Base-by-base conservation (phyloP, 2,113 vertebrate species). In the Laticauda colubrina region DNA sequence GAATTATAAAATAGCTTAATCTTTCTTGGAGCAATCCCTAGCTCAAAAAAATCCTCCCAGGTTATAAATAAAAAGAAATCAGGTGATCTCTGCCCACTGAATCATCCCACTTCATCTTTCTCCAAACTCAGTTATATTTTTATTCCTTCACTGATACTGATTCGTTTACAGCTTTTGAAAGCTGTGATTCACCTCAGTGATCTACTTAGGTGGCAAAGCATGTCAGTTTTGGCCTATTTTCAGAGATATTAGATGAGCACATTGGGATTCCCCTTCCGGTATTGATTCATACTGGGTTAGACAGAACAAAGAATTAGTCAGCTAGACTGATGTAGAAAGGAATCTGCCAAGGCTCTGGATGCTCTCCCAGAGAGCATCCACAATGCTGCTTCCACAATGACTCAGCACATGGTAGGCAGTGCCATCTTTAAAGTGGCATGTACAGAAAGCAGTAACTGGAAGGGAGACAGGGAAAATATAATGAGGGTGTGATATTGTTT, bases 261-360 rank as follows among this genome's bases (percentile, higher is more conserved):
- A 53, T 81, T 75, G 93, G 88, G 88, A 92, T 92, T 90, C 88
- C 90, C 75, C 43, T n/a, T 89, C 87, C 48, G 3, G 20, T 90
- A 56, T 90, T 93, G 92, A 93, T 90, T 93, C 92, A 93, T 87
- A 51, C 75, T 90, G 56, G n/a, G 75, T 85, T 87, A 90, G 75
- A 81, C 75, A 43, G 53, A 93, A 90, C 89, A 90, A 93, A 93
- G 56, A 85, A 86, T 93, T 90, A 93, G 92, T 93, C 88, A 93
- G 56, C 56, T 81, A 93, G 89, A 43, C 59, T 89, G 81, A 24
- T 69, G 88, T 91, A 39, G 89, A 89, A 89, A 87, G 57, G 75
- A 88, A 69, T 75, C 39, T 34, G 81, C 56, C 88, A 23, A 90
- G 81, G 51, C 55, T 89, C 81, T 57, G 91, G 90, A 90, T 86